These are phyloP conservation scores for Philereme vetulata DNA, from an alignment of 2,888 invertebrate species.

Conservation along the genomic window DNA sequence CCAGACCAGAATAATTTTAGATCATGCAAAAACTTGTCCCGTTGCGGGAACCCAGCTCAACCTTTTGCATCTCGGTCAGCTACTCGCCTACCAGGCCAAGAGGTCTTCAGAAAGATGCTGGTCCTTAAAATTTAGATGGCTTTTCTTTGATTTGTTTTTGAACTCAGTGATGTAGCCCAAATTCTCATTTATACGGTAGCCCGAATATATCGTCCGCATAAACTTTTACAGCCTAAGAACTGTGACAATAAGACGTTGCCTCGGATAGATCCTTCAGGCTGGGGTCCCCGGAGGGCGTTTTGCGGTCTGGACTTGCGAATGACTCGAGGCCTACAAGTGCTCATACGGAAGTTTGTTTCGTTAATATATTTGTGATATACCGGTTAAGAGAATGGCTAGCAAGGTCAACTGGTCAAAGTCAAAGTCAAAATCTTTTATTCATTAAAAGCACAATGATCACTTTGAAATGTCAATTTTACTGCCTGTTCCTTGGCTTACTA, in stretches of 20 bases:
- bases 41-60: too few relatives aligned
- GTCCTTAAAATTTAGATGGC: neutral
- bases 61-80: too few relatives aligned
- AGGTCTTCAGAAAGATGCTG: neutral
- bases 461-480: too few relatives aligned
- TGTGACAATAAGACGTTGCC: constrained; percentile 29
- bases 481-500: too few relatives aligned
- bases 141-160: neutral
- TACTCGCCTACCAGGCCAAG: too few relatives aligned
- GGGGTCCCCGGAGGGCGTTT: constrained; percentile 64
- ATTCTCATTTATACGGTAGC: constrained; percentile 20
- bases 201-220: constrained; percentile 22
- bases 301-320: constrained; percentile 66
- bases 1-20: too few relatives aligned
- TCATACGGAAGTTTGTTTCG: constrained; percentile 65
- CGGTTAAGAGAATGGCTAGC: constrained; percentile 25
- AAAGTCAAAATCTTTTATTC: too few relatives aligned
- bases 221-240: constrained; percentile 29
- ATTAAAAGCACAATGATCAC: too few relatives aligned
- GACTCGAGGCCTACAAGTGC: constrained; percentile 62
- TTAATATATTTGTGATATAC: constrained; percentile 51
- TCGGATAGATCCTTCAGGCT: constrained; percentile 28
- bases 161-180: neutral
- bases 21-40: too few relatives aligned
- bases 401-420: too few relatives aligned